Base-by-base conservation (phyloP, 2,888 invertebrate species). In the Zelleria hepariella region DNA sequence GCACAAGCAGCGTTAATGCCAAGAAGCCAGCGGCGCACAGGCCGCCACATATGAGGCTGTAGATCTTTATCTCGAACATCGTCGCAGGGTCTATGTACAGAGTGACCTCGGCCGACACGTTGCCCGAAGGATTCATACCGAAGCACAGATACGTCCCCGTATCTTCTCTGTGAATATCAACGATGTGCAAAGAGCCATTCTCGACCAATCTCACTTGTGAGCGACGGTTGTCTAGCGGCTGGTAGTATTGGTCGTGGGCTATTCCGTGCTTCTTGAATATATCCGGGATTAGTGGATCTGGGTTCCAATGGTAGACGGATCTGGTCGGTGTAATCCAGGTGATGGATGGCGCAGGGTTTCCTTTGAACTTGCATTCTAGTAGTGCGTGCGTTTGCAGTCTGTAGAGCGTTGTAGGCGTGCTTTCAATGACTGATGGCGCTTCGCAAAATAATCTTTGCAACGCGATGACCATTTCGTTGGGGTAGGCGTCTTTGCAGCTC, bases 131-230 rank as follows among this genome's bases (percentile, higher is more conserved):
- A 85, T 97, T 97, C 69, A 94, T 92, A 51, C 95, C 97, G 73
- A 93, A 93, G 77, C 98, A 98, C 62, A 92, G 91, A 85, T 98
- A 98, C 26, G 92, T 86, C 58, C 97, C 97, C 68, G 94, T 94
- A 82, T 97, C 96, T 72, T 93, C 92, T 66, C 95, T 91, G 49
- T 93, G 92, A 61, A 95, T 90, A 66, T 92, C 90, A 60, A 87
- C 88, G 64, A 97, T 93, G 67, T 92, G 91, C 60, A 97, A 85
- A 20, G 95, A 94, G 23, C 97, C 97, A 74, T 96, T 94, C 25
- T 93, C 92, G 55, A 94, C 88, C 47, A 96, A 82, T 64, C 89
- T 86, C 61, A 95, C 90, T 65, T 94, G 83, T 0, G 90, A 91
- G 63, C 80, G 79, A 10, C 32, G 32, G 15, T 42, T 42, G 72